Evolutionary conservation across 1,140 invertebrate species (phyloP), one percentile per base, ranked within the genome.

Genomic region (Sitodiplosis mosellana): DNA sequence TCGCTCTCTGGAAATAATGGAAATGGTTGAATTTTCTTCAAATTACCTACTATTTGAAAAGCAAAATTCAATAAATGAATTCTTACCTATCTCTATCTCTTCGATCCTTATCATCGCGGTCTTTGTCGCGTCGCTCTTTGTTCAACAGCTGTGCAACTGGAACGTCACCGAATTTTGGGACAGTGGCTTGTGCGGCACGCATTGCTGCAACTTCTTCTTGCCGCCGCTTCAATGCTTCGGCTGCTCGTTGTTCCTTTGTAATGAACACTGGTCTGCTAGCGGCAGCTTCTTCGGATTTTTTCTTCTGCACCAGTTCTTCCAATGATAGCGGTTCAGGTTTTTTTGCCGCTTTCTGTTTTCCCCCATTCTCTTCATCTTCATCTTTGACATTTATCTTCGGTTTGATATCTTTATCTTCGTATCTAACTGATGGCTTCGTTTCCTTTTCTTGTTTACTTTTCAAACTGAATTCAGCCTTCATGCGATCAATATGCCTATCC

Each of bases 201-300:
- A 77, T 68, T 47, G 75, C 76, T 36, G 79, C 81, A 2, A 86
- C 81, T 70, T 95, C 81, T 59, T 92, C 81, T 58, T 93, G 83
- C 4, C 95, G 69, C 48, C 85, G 76, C 58, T 87, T 79, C 3
- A 99, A 56, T 1, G 95, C 95, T 56, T 95, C 74, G 0, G 79
- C 81, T 1, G 81, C 83, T 59, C 95, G 72, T 68, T 99, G 89
- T 66, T 94, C 91, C 70, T 96, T 97, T 0, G 88, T 90, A 19
- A 99, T 69, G 67, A 99, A 99, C 44, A 96, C 93, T 0, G 95
- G 95, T 71, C 94, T 94, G 48, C 83, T 83, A 38, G 83, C 78
- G 19, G 87, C 87, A 55, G 85, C 84, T 66, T 98, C 92, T 63
- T 96, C 92, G 2, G 88, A 87, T 63, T 97, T 94, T 59, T 96